phyloP scores from a whole-genome alignment of 2,113 vertebrate genomes.

The Beaufortia kweichowensis region DNA sequence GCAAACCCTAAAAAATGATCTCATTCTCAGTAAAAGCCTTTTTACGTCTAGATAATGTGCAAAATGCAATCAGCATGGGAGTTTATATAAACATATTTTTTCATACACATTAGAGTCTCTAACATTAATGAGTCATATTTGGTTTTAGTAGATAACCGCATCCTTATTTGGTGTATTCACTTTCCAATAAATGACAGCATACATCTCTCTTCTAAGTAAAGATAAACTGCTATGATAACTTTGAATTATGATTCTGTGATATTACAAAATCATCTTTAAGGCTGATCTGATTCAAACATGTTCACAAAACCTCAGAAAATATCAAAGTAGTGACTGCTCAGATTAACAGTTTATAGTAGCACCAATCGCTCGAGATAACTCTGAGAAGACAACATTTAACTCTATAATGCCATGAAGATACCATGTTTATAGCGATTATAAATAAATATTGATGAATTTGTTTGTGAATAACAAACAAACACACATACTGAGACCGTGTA shows the following conservation, averaged over 20 bases:
- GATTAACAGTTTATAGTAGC: neutral
- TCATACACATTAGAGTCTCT: neutral
- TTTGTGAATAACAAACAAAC: no score
- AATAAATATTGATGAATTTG: neutral
- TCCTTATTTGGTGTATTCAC: neutral
- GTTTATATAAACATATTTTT: neutral
- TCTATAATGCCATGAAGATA: neutral
- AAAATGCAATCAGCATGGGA: constrained; percentile 2
- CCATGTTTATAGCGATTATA: no score
- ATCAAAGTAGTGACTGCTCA: neutral
- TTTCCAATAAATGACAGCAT: neutral
- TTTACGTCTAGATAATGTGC: neutral
- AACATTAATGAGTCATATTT: neutral
- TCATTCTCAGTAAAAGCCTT: neutral
- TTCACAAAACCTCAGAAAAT: neutral
- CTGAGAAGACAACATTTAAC: no score
- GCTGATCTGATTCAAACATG: neutral
- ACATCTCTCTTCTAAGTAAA: neutral
- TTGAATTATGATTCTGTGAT: neutral
- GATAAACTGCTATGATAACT: neutral
- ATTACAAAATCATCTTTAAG: neutral
- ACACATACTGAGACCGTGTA: no score
- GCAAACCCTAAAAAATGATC: neutral
- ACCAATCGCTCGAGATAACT: neutral
- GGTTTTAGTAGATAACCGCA: neutral